Base-by-base conservation (phyloP, 2,888 invertebrate genomes). In the Acanthopleura granulata region DNA sequence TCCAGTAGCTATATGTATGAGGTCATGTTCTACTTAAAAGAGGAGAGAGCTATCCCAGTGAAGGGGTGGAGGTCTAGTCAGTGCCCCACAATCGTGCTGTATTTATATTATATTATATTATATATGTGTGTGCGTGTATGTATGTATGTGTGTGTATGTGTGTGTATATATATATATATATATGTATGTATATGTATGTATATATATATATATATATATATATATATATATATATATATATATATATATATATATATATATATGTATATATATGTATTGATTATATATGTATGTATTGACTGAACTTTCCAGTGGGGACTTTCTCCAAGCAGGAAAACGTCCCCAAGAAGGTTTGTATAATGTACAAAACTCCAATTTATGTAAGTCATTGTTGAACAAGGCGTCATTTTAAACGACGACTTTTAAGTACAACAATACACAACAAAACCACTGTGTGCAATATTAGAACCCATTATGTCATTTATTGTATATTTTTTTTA, bases 401-500 rank as follows among this genome's bases (percentile, higher is more conserved):
- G 57, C 22, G 57, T 57, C n/a, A 22, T 22, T 22, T 57, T 18
- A n/a, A n/a, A n/a, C 1, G 57, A 22, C n/a, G 25, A 25, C 22
- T 27, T 27, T 27, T 27, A 27, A 66, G 12, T 66, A 66, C 66
- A 66, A 66, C 66, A 66, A 66, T 66, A 27, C 1, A 22, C 66
- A 18, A 57, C 22, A 57, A 66, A 66, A 66, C 66, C 66, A 66
- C 57, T 66, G 66, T 66, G 66, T 66, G 66, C 66, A 66, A 66
- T 66, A 66, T 66, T 66, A 66, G 66, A 66, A 66, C 29, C 25
- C 66, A 66, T 27, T 66, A 22, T 6, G 18, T 66, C 22, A 66
- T 66, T 66, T 27, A 66, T 66, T 66, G 66, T 66, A 66, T 66
- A 66, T 66, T 66, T 66, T 57, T 57, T 22, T 66, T n/a, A 57